Evolutionary conservation across 2,888 invertebrate species (phyloP), one percentile per base, ranked within the genome.

Genomic region (Pollenia griseotomentosa): DNA sequence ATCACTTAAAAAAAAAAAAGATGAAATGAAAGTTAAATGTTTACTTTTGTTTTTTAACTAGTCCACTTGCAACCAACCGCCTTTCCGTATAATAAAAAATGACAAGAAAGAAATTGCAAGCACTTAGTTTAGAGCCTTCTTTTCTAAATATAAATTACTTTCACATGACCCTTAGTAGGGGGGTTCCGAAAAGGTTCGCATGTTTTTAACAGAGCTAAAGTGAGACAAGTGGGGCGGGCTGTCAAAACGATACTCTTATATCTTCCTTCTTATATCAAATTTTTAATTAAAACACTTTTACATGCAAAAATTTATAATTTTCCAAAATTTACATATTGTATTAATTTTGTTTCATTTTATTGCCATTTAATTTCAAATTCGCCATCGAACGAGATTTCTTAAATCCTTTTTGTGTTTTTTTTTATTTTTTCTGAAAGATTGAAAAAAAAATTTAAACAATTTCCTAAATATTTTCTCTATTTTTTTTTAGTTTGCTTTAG

Each of bases 401-500:
- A 2, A 59, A 33, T 59, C 14, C 8, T 40, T 59, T 40, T 23
- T n/a, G n/a, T n/a, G n/a, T n/a, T n/a, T n/a, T n/a, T n/a, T n/a
- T n/a, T 19, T 19, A 19, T 23, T 48, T 12, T 48, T 23, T 48
- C 14, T 23, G 16, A 44, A 44, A 44, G 63, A 7, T 6, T 2
- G 40, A 16, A 42, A 12, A 1, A 9, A n/a, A 7, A 46, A 33
- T 44, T 42, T 2, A 1, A 16, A 10, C 7, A 46, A 12, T 66
- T 48, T 23, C 46, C 8, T 48, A 46, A 48, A 33, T 63, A 63
- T 6, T 8, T 57, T 71, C 7, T 78, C 6, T 19, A 19, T 23
- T 89, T 90, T 16, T 23, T 89, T 90, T 16, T 89, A 93, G 93
- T 91, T 93, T 88, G 91, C 92, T 88, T 90, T 92, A 85, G 93